These are phyloP conservation scores for Brevimyrus niger DNA, from an alignment of 2,113 vertebrate species.

Conservation along the genomic window DNA sequence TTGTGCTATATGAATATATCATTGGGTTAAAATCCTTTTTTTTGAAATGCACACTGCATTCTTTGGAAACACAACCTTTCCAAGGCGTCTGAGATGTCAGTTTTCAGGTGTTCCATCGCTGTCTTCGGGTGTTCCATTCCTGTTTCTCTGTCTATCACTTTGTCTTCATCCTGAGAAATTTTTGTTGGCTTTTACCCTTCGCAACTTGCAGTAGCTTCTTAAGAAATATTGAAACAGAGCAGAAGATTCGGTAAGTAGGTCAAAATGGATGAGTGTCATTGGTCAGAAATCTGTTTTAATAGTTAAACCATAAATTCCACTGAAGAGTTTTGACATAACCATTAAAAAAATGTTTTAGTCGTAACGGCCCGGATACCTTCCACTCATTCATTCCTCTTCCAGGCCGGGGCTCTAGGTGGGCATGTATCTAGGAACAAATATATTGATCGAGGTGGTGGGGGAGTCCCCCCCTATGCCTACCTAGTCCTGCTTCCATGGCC, in stretches of 20 bases:
- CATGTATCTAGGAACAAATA: too few relatives aligned
- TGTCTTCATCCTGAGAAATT: neutral
- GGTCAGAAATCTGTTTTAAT: neutral
- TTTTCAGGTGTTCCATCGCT: neutral
- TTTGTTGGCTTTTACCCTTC: neutral
- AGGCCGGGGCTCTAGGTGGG: neutral
- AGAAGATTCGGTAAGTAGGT: neutral
- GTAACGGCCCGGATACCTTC: too few relatives aligned
- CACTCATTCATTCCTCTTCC: too few relatives aligned
- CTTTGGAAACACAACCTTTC: neutral
- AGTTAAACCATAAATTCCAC: neutral
- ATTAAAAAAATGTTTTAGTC: neutral
- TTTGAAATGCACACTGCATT: neutral
- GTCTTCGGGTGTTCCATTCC: neutral
- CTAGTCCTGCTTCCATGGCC: neutral
- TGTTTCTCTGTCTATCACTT: neutral
- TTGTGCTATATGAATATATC: neutral
- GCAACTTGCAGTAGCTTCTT: neutral
- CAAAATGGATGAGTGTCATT: neutral
- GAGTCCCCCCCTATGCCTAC: neutral
- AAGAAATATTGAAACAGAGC: neutral
- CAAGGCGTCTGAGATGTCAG: neutral
- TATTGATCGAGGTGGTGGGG: neutral
- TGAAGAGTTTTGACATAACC: neutral
- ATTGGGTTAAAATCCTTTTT: neutral